Percentiles rank a stretch among this genome's conserved stretches.
These are phyloP conservation scores for Pontoporia blainvillei DNA, from an alignment of 2,113 vertebrate species.

Conservation along the genomic window DNA sequence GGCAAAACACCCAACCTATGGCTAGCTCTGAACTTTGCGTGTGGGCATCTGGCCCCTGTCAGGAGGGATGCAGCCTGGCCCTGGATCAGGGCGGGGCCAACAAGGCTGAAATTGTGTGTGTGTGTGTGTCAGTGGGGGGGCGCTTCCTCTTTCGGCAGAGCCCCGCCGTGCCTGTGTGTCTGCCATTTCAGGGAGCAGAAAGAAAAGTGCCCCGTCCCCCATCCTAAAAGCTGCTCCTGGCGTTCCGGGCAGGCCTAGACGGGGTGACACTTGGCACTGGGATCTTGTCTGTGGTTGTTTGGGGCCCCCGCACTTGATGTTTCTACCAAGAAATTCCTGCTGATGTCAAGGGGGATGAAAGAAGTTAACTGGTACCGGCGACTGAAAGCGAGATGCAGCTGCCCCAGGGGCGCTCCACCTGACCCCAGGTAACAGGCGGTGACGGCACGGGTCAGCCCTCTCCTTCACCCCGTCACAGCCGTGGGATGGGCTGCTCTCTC, in stretches of 20 bases:
- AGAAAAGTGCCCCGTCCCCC: background rate
- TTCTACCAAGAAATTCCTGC: background rate
- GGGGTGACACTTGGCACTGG: background rate
- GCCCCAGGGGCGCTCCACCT: fast-evolving
- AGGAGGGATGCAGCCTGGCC: background rate
- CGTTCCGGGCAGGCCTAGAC: background rate
- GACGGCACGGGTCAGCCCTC: background rate
- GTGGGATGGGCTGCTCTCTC: background rate
- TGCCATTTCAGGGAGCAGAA: background rate
- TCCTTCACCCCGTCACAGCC: fast-evolving
- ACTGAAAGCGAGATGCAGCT: background rate
- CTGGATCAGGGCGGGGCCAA: no score
- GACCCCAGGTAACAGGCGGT: background rate
- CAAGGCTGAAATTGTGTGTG: background rate
- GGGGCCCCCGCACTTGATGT: background rate
- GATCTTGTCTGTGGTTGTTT: background rate
- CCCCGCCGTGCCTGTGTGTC: no score
- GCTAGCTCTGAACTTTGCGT: background rate
- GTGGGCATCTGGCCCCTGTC: background rate
- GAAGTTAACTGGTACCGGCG: background rate
- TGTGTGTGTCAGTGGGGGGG: no score
- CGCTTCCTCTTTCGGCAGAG: background rate
- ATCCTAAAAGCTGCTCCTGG: background rate
- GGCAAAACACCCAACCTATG: background rate
- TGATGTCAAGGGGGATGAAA: background rate